These are phyloP conservation scores for Pongo pygmaeus DNA, from an alignment of 2,113 vertebrate genomes.

Conservation along the genomic window DNA sequence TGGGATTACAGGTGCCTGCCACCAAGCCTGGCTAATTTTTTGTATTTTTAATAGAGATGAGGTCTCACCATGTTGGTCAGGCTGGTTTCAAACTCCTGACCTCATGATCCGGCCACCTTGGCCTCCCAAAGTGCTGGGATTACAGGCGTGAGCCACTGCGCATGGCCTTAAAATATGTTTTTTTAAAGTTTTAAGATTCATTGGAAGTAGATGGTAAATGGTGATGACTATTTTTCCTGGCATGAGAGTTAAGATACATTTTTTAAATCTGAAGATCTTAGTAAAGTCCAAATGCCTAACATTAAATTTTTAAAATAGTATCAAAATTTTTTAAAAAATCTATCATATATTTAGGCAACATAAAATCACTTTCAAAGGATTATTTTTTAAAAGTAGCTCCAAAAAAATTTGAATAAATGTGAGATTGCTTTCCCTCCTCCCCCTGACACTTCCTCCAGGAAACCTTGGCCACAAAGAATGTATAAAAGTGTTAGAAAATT, in stretches of 20 bases:
- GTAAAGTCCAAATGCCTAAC: constrained; percentile 15
- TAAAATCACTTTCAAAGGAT: constrained; percentile 17
- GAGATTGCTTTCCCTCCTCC: background rate
- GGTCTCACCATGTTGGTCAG: no score
- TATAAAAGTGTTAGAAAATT: background rate
- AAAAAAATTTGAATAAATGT: background rate
- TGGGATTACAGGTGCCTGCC: no score
- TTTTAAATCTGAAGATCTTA: constrained; percentile 37
- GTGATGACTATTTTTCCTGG: background rate
- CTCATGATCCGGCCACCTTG: no score
- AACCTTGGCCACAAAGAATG: background rate
- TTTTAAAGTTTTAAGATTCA: background rate
- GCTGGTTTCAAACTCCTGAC: no score
- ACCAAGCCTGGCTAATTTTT: no score
- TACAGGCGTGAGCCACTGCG: no score
- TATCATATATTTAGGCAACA: background rate
- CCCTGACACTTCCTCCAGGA: background rate
- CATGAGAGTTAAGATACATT: background rate
- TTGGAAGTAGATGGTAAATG: background rate
- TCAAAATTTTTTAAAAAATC: background rate
- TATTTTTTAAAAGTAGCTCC: background rate
- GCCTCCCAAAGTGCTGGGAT: no score
- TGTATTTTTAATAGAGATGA: no score
- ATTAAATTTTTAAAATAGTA: constrained; percentile 18
- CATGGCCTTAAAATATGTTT: background rate